These are phyloP conservation scores for Danio rerio DNA, from an alignment of 2,113 vertebrate genomes.

Conservation along the genomic window GRCz12tu NC_133185.1:40557501-40558000, in stretches of 20 bases:
- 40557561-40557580: slow-evolving; percentile 55
- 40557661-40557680: slow-evolving; percentile 58
- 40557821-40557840: slow-evolving; percentile 96
- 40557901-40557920: slow-evolving; percentile 56
- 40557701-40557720: slow-evolving; percentile 53
- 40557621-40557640: slow-evolving; percentile 46
- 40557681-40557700: slow-evolving; percentile 62
- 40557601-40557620: slow-evolving; percentile 38
- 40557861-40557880: slow-evolving; percentile 91
- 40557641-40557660: slow-evolving; percentile 64
- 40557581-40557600: slow-evolving; percentile 43
- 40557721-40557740: slow-evolving; percentile 57
- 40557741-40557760: slow-evolving; percentile 71
- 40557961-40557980: slow-evolving; percentile 59
- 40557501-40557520: not conserved
- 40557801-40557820: slow-evolving; percentile 93
- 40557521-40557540: not conserved
- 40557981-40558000: slow-evolving; percentile 64
- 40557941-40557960: slow-evolving; percentile 57
- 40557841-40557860: slow-evolving; percentile 97
- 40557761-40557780: slow-evolving; percentile 80
- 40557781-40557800: slow-evolving; percentile 82
- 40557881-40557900: slow-evolving; percentile 77
- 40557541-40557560: slow-evolving; percentile 16
- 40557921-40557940: slow-evolving; percentile 51